These are phyloP conservation scores for Takifugu rubripes DNA, from an alignment of 2,797 vertebrate genomes.

Conservation along the genomic window DNA sequence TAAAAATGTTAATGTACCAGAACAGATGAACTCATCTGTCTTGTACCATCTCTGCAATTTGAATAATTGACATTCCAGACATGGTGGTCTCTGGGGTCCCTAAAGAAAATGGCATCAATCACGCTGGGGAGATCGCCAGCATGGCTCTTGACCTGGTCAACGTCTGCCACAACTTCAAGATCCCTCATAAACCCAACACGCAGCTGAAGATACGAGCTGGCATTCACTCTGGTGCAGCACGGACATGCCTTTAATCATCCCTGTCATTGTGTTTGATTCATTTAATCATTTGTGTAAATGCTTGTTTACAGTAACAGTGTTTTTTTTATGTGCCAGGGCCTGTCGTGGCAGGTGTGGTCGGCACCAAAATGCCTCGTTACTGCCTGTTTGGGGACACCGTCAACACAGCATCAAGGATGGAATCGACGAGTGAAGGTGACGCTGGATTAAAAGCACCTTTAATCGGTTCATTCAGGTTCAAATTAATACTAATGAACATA, in stretches of 20 bases:
- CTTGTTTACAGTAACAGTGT: not conserved
- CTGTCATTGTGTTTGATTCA: not conserved
- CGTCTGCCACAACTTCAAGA: conserved; percentile 76
- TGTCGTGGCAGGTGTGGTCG: conserved; percentile 80
- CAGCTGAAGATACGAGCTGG: conserved; percentile 78
- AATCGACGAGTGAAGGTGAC: conserved; percentile 81
- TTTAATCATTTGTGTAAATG: not conserved
- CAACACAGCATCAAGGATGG: conserved; percentile 82
- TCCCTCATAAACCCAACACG: conserved; percentile 78
- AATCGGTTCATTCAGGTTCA: not conserved
- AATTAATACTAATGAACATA: too few relatives aligned
- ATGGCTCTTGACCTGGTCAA: conserved; percentile 77
- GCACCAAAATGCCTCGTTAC: conserved; percentile 83
- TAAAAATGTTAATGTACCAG: not conserved
- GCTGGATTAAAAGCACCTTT: not conserved
- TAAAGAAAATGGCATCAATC: conserved; percentile 78
- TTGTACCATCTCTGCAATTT: conserved; percentile 6
- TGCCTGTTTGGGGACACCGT: conserved; percentile 82
- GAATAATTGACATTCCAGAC: conserved; percentile 58
- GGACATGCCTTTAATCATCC: not conserved
- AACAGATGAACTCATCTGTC: not conserved
- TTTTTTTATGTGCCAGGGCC: conserved; percentile 58
- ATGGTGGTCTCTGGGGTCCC: conserved; percentile 83
- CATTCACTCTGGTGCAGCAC: conserved; percentile 75
- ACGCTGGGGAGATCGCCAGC: conserved; percentile 78